A percentile compares a stretch with the other conserved stretches of the same genome.
Evolutionary conservation across 2,888 invertebrate species (phyloP).

Genomic region (Pseudoips prasinana): DNA sequence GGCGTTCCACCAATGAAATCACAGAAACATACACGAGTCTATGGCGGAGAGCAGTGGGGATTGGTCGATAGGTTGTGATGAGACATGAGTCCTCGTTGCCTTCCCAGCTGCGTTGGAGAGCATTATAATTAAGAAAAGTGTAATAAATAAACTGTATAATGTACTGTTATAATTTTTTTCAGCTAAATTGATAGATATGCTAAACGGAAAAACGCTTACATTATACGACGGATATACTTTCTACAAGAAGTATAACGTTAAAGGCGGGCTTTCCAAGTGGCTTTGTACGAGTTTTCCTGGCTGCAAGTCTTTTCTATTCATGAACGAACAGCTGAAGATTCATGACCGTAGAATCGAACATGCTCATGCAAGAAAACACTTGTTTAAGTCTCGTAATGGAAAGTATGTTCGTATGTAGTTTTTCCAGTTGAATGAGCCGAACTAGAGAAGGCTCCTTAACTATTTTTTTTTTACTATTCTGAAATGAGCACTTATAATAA

Average conservation of each 20-base stretch:
- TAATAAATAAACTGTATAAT: too few species aligned
- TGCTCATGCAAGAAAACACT: conserved; percentile 18
- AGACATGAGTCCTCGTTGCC: too few species aligned
- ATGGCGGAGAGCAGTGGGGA: too few species aligned
- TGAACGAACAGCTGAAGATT: conserved; percentile 15
- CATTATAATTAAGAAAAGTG: too few species aligned
- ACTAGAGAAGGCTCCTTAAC: too few species aligned
- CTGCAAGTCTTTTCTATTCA: conserved; percentile 33
- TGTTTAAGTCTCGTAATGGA: conserved; percentile 25
- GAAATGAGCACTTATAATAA: too few species aligned
- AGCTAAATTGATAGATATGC: conserved; percentile 16
- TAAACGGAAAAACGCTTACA: conserved; percentile 16
- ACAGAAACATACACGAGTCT: too few species aligned
- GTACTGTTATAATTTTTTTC: conserved; percentile 2
- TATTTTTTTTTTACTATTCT: too few species aligned
- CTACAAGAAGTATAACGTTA: conserved; percentile 9
- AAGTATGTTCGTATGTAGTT: conserved; percentile 24
- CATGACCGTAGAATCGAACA: conserved; percentile 16
- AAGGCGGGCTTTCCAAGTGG: conserved; percentile 9
- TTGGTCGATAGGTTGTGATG: too few species aligned
- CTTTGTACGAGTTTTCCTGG: conserved; percentile 26
- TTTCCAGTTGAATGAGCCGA: too few species aligned
- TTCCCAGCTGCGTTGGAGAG: too few species aligned
- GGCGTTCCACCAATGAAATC: too few species aligned
- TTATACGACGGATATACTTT: conserved; percentile 21